Evolutionary conservation across 1,140 invertebrate species (phyloP).

Genomic region (Drosophila biarmipes): DNA sequence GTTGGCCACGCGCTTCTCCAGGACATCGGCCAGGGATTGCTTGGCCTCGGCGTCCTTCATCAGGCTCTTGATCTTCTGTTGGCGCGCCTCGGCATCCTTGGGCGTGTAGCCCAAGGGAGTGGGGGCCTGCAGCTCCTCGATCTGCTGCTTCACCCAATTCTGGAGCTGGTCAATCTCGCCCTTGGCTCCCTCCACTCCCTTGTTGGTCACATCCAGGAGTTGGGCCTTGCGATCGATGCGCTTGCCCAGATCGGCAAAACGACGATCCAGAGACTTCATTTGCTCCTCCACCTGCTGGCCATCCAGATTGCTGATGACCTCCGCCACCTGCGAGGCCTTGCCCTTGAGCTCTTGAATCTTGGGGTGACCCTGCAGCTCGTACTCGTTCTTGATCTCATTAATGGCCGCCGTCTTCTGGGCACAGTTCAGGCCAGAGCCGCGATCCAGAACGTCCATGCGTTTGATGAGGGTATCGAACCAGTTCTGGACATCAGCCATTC

Average conservation of each 20-base stretch:
- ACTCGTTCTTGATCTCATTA: constrained; percentile 89
- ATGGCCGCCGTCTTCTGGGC: constrained; percentile 91
- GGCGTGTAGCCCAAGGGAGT: constrained; percentile 90
- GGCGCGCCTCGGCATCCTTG: constrained; percentile 89
- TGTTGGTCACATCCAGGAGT: constrained; percentile 91
- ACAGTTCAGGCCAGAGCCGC: constrained; percentile 92
- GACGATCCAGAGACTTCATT: constrained; percentile 92
- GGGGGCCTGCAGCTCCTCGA: constrained; percentile 88
- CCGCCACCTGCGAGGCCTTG: constrained; percentile 89
- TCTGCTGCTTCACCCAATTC: constrained; percentile 92
- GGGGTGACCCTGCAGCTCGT: constrained; percentile 88
- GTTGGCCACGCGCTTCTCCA: constrained; percentile 92
- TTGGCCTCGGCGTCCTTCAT: constrained; percentile 94
- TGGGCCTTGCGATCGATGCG: constrained; percentile 93
- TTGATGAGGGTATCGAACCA: constrained; percentile 93
- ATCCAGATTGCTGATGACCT: constrained; percentile 93
- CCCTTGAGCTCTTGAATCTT: constrained; percentile 89
- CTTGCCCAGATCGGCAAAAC: constrained; percentile 93
- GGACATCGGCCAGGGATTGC: constrained; percentile 91
- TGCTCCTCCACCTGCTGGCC: constrained; percentile 96
- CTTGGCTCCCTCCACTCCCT: constrained; percentile 91
- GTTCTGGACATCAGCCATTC: constrained; percentile 90
- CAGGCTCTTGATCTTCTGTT: constrained; percentile 89
- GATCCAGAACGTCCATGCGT: constrained; percentile 92
- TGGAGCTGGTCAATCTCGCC: constrained; percentile 90